Evolutionary conservation across 2,797 vertebrate species (phyloP).

Genomic region (Podarcis siculus): DNA sequence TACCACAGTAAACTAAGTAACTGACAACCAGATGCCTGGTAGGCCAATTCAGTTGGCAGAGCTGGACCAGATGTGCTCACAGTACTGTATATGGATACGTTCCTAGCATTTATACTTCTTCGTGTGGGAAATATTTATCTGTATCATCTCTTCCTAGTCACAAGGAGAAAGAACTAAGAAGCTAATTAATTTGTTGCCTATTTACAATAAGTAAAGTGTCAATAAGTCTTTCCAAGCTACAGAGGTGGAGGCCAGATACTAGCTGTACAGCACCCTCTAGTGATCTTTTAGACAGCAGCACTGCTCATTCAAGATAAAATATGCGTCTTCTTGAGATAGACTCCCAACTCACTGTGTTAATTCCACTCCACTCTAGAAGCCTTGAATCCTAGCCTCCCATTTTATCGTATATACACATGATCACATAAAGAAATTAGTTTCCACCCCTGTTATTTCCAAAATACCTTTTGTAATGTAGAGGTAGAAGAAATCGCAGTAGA

Average conservation of each 20-base stretch:
- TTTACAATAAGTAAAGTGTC: neutral
- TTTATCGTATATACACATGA: neutral
- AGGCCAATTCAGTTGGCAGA: neutral
- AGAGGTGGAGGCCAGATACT: neutral
- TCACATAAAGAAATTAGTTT: neutral
- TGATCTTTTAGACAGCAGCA: constrained; percentile 6
- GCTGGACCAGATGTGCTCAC: neutral
- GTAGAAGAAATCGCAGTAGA: constrained; percentile 81
- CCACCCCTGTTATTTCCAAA: neutral
- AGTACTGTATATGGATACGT: neutral
- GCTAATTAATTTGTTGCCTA: constrained; percentile 12
- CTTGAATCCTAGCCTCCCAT: neutral
- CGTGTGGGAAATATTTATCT: neutral
- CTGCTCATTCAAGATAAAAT: neutral
- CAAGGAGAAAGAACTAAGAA: neutral
- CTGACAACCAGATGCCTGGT: neutral
- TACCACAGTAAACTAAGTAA: neutral
- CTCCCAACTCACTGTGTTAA: neutral
- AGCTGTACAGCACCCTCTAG: constrained; percentile 11
- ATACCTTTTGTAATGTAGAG: constrained; percentile 80
- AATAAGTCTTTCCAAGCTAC: neutral
- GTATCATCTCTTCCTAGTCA: neutral
- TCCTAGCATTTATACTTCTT: neutral
- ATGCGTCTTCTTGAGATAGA: neutral
- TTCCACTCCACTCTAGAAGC: neutral